These are phyloP conservation scores for Phenganax stokvisi DNA, from an alignment of 92 coral and sea anemone species.

Conservation along the genomic window DNA sequence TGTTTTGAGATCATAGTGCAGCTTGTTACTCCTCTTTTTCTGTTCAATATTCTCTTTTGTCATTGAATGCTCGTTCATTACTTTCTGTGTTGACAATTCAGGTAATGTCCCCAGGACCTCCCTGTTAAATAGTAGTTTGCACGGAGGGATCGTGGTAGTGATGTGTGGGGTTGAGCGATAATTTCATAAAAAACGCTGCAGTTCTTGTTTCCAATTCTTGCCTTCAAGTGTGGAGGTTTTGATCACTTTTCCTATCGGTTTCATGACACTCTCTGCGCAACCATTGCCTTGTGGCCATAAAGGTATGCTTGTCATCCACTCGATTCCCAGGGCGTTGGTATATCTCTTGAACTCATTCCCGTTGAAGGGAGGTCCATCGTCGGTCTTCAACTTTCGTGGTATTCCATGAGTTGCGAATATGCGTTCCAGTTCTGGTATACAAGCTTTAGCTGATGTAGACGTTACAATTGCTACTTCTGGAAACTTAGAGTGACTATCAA, in stretches of 20 bases:
- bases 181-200: constrained; percentile 34
- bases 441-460: constrained; percentile 29
- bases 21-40: constrained; percentile 16
- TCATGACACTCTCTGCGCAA: constrained; percentile 38
- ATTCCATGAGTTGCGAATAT: constrained; percentile 49
- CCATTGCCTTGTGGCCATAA: constrained; percentile 47
- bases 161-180: constrained; percentile 42
- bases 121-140: constrained; percentile 26
- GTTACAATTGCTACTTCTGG: constrained; percentile 44
- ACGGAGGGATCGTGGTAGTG: constrained; percentile 32
- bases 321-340: neutral
- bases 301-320: constrained; percentile 35
- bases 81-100: constrained; percentile 30
- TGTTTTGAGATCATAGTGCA: constrained; percentile 14
- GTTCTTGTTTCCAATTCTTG: constrained; percentile 45
- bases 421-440: constrained; percentile 41
- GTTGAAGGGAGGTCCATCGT: constrained; percentile 16
- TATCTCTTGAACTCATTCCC: constrained; percentile 21
- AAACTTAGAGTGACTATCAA: constrained; percentile 43
- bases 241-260: constrained; percentile 41
- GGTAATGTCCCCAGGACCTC: constrained; percentile 27
- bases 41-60: constrained; percentile 32
- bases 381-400: constrained; percentile 15
- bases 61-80: constrained; percentile 20
- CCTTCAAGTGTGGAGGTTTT: constrained; percentile 33